These are phyloP conservation scores for Eumacrocentrus americanus DNA, from an alignment of 2,888 invertebrate species.

Conservation along the genomic window DNA sequence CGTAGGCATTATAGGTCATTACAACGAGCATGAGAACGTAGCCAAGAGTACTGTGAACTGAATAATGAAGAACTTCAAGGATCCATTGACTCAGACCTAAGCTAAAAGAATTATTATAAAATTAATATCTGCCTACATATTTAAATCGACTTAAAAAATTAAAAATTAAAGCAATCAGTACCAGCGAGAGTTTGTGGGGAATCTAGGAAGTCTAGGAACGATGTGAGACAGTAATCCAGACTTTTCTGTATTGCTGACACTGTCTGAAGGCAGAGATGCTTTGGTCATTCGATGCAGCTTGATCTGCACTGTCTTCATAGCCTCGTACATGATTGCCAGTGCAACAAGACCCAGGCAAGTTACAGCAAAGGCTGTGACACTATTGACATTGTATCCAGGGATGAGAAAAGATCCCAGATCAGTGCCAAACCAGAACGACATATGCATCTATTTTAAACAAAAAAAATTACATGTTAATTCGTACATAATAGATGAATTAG, in stretches of 20 bases:
- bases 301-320: slow-evolving; percentile 62
- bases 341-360: slow-evolving; percentile 68
- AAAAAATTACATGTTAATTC: neutral
- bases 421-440: slow-evolving; percentile 73
- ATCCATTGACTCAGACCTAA: too few relatives aligned
- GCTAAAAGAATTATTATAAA: too few relatives aligned
- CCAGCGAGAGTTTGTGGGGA: slow-evolving; percentile 42
- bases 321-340: slow-evolving; percentile 70
- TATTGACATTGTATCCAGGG: slow-evolving; percentile 66
- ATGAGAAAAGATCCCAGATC: slow-evolving; percentile 71
- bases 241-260: slow-evolving; percentile 60
- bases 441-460: slow-evolving; percentile 63
- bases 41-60: slow-evolving; percentile 67
- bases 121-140: too few relatives aligned
- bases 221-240: slow-evolving; percentile 59
- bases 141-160: neutral
- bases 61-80: slow-evolving; percentile 64
- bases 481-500: neutral
- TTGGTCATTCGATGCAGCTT: slow-evolving; percentile 60
- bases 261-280: slow-evolving; percentile 53
- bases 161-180: slow-evolving; percentile 33
- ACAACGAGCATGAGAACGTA: slow-evolving; percentile 76
- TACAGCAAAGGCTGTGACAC: slow-evolving; percentile 63
- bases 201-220: slow-evolving; percentile 36
- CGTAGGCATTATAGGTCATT: slow-evolving; percentile 76